These are phyloP conservation scores for Doryteuthis pealeii DNA, from an alignment of 1,140 invertebrate genomes.

Conservation along the genomic window DNA sequence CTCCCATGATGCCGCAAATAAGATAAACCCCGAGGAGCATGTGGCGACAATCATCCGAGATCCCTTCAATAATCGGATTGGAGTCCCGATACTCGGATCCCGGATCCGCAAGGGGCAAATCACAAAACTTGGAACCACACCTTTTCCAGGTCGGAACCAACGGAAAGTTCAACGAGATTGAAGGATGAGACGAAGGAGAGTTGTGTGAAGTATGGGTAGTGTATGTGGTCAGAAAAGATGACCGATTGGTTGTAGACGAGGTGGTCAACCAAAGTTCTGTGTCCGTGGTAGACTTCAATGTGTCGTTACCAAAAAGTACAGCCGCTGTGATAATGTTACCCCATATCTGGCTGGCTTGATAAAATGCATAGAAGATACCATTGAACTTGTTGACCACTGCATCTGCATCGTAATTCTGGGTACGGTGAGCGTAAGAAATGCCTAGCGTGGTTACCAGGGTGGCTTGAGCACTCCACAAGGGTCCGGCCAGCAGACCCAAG, in stretches of 20 bases:
- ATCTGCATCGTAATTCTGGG: constrained; percentile 36
- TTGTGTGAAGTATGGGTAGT: neutral
- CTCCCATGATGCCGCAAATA: constrained; percentile 49
- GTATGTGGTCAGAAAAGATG: neutral
- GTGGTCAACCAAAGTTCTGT: neutral
- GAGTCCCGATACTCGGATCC: constrained; percentile 29
- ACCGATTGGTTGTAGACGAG: neutral
- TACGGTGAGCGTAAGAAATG: constrained; percentile 48
- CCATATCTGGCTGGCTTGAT: constrained; percentile 54
- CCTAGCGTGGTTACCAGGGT: constrained; percentile 54
- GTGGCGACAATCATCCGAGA: constrained; percentile 42
- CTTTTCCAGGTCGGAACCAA: neutral
- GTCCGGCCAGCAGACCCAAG: constrained; percentile 49
- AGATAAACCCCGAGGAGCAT: constrained; percentile 52
- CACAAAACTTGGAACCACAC: constrained; percentile 31
- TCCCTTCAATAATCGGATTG: constrained; percentile 22
- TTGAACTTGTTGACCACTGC: constrained; percentile 52
- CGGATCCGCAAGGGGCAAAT: constrained; percentile 20
- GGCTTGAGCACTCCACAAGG: constrained; percentile 55
- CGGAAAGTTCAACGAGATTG: neutral
- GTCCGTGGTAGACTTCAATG: constrained; percentile 10
- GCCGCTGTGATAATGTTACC: constrained; percentile 54
- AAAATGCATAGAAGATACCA: constrained; percentile 54
- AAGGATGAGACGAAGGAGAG: neutral
- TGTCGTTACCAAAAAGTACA: constrained; percentile 44